phyloP scores from a whole-genome alignment of 2,888 invertebrate species.

The Apamea epomidion region DNA sequence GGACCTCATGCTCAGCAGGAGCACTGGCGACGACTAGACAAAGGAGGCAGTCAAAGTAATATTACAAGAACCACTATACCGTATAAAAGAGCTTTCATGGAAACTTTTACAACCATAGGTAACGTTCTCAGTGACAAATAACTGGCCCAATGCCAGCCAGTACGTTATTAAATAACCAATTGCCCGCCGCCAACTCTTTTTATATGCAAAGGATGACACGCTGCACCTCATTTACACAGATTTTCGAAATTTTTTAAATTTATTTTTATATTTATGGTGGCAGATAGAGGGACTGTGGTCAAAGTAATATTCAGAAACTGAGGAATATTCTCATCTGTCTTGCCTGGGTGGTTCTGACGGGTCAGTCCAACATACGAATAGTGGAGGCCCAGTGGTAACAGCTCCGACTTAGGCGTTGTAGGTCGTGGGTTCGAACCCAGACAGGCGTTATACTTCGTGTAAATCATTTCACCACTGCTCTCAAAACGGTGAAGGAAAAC shows the following conservation, averaged over 20 bases:
- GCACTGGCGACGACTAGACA: background rate
- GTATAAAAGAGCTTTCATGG: background rate
- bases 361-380: background rate
- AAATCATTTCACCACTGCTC: too few species aligned
- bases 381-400: background rate
- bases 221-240: slow-evolving; percentile 26
- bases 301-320: background rate
- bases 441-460: too few species aligned
- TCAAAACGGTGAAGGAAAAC: too few species aligned
- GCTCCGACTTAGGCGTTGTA: background rate
- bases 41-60: background rate
- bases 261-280: slow-evolving; percentile 15
- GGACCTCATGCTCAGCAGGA: background rate
- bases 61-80: too few species aligned
- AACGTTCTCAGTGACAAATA: slow-evolving; percentile 37
- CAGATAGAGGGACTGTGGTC: background rate
- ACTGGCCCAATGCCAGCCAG: slow-evolving; percentile 50
- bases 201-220: slow-evolving; percentile 58
- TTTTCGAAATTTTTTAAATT: slow-evolving; percentile 30
- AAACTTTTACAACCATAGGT: slow-evolving; percentile 9
- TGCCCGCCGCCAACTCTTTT: slow-evolving; percentile 49
- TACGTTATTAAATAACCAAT: slow-evolving; percentile 57
- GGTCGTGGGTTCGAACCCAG: background rate
- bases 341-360: background rate
- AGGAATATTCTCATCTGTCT: background rate